phyloP scores from a whole-genome alignment of 2,797 vertebrate genomes.

The Urophycis tenuis region DNA sequence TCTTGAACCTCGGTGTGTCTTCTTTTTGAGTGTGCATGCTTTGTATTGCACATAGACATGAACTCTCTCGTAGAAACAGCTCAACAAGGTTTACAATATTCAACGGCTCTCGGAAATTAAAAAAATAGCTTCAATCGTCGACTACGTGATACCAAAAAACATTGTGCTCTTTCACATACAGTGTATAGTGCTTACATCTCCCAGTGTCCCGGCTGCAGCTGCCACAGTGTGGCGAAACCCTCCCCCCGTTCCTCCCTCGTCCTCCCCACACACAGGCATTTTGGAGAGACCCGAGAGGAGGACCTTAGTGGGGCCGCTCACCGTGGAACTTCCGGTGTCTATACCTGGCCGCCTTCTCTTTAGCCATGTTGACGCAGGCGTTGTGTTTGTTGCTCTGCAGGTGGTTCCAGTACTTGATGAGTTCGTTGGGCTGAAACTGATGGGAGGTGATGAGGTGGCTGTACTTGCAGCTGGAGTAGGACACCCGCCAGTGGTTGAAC shows the following conservation, averaged over 20 bases:
- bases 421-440: slow-evolving; percentile 95
- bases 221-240: neutral
- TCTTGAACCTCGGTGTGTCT: neutral
- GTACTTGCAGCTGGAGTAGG: slow-evolving; percentile 99
- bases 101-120: slow-evolving; percentile 72
- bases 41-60: slow-evolving; percentile 67
- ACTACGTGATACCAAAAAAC: slow-evolving; percentile 75
- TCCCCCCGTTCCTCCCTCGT: neutral
- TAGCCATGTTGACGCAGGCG: slow-evolving; percentile 84
- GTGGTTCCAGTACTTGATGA: slow-evolving; percentile 98
- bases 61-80: slow-evolving; percentile 57
- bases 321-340: slow-evolving; percentile 87
- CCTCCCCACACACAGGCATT: slow-evolving; percentile 5
- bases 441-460: slow-evolving; percentile 99
- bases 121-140: slow-evolving; percentile 83
- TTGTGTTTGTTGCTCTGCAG: slow-evolving; percentile 99
- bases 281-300: slow-evolving; percentile 3
- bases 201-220: slow-evolving; percentile 26
- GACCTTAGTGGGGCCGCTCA: slow-evolving; percentile 54
- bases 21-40: slow-evolving; percentile 70
- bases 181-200: slow-evolving; percentile 67
- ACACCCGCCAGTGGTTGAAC: slow-evolving; percentile 99
- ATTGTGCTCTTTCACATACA: slow-evolving; percentile 71
- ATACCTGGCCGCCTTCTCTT: slow-evolving; percentile 86
- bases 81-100: slow-evolving; percentile 66